Evolutionary conservation across 2,113 vertebrate genomes (phyloP), one percentile per base, ranked within the genome.

Genomic region (Limnothrissa miodon): DNA sequence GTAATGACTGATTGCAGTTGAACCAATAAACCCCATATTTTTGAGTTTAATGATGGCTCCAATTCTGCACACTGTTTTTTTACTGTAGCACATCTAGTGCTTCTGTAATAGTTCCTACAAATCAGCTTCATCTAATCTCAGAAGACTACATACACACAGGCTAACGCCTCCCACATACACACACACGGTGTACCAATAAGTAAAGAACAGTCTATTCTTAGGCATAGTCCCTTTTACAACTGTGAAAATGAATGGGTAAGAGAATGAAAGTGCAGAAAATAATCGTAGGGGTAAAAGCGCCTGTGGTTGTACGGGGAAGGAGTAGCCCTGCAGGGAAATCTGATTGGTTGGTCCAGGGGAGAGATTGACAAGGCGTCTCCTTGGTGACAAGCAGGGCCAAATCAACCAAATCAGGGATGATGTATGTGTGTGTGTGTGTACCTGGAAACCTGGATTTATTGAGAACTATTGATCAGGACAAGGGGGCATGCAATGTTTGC

Each of bases 1-100:
- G 97, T 98, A 98, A 98, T 95, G 95, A 97, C 96, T 98, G 97
- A 98, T 99, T 98, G 96, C 97, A 98, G 97, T 99, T 96, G 96
- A 98, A 97, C 96, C 97, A 99, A 99, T 99, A 99, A 99, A 98
- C 95, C 96, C 96, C 93, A 84, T 96, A 94, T 98, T 98, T 95
- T 95, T 89, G 92, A 94, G 92, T 94, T 92, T 74, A 13, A 74
- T 29, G 17, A 74, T 42, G 66, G 66, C 66, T 74, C 5, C 66
- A 36, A 2, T 74, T 74, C 29, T 74, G 66, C 19, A 19, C 51
- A 23, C 51, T 56, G 19, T 21, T 56, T 56, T 6, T 5, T 56
- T 23, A 56, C 5, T 56, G 4, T 23, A 21, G 6, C 51, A 7
- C 5, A 42, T 23, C 7, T 5, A 21, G 5, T 36, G 0, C 33